phyloP scores from a whole-genome alignment of 2,888 invertebrate genomes.

The Drosophila neotestacea region DNA sequence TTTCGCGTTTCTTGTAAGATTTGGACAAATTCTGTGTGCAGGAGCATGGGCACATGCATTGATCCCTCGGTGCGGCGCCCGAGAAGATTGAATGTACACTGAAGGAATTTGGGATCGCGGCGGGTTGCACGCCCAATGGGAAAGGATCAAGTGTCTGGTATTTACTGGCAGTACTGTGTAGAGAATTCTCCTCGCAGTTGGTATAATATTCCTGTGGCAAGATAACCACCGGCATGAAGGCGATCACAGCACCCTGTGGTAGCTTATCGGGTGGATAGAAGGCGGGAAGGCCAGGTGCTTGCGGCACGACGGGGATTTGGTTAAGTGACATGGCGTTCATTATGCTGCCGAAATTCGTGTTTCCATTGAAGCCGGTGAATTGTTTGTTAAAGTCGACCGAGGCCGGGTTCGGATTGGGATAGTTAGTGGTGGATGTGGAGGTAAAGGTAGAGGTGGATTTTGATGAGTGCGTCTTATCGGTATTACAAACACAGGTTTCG shows the following conservation, averaged over 20 bases:
- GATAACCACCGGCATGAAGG: conserved; percentile 90
- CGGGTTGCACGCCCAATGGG: conserved; percentile 82
- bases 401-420: conserved; percentile 70
- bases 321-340: conserved; percentile 83
- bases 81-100: conserved; percentile 77
- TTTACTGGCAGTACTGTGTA: conserved; percentile 50
- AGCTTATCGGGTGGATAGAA: conserved; percentile 84
- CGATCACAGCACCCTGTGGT: conserved; percentile 88
- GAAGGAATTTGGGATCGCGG: conserved; percentile 75
- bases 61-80: conserved; percentile 75
- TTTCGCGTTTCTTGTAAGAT: conserved; percentile 77
- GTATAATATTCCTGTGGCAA: conserved; percentile 88
- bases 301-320: conserved; percentile 83
- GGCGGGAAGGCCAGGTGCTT: conserved; percentile 82
- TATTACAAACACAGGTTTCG: conserved; percentile 77
- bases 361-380: conserved; percentile 73
- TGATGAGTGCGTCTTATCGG: conserved; percentile 77
- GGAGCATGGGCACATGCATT: conserved; percentile 84
- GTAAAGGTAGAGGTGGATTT: conserved; percentile 63
- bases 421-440: conserved; percentile 56
- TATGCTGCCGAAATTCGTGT: conserved; percentile 82
- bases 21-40: conserved; percentile 83
- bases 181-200: conserved; percentile 82
- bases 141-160: conserved; percentile 72
- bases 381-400: conserved; percentile 74